Evolutionary conservation across 2,797 vertebrate species (phyloP).

Genomic region (Brotogeris chrysoptera): DNA sequence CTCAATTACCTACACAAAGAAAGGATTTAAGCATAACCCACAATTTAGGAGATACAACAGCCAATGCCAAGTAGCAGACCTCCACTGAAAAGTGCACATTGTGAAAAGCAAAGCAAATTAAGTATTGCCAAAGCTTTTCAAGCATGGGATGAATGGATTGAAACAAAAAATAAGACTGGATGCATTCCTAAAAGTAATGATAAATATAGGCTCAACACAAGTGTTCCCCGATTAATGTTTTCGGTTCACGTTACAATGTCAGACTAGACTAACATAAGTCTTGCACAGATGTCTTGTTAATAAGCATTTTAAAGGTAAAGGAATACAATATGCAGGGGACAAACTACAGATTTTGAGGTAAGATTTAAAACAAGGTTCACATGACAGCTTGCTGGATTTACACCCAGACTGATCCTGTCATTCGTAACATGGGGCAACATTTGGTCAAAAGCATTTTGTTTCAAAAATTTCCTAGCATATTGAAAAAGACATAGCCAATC

Average conservation of each 20-base stretch:
- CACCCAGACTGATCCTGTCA: not conserved
- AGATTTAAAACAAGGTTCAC: not conserved
- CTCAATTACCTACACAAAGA: not conserved
- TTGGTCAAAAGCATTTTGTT: not conserved
- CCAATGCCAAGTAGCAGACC: not conserved
- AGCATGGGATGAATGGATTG: not conserved
- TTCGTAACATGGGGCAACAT: not conserved
- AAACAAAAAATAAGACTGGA: not conserved
- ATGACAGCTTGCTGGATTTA: not conserved
- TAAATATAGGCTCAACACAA: not conserved
- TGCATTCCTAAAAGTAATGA: not conserved
- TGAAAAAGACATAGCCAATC: not conserved
- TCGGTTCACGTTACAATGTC: fast-evolving
- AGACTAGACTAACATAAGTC: not conserved
- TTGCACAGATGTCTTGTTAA: not conserved
- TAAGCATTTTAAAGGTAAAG: not conserved
- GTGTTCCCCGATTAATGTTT: not conserved
- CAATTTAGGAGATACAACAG: not conserved
- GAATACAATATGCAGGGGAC: not conserved
- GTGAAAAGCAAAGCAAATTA: not conserved
- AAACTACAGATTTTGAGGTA: not conserved
- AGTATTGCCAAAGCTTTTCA: not conserved
- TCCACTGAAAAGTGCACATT: not conserved
- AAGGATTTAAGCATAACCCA: not conserved
- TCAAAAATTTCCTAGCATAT: not conserved